Conservation (phyloP, 1,140 invertebrate species). For the Bathynomus jamesi region DNA sequence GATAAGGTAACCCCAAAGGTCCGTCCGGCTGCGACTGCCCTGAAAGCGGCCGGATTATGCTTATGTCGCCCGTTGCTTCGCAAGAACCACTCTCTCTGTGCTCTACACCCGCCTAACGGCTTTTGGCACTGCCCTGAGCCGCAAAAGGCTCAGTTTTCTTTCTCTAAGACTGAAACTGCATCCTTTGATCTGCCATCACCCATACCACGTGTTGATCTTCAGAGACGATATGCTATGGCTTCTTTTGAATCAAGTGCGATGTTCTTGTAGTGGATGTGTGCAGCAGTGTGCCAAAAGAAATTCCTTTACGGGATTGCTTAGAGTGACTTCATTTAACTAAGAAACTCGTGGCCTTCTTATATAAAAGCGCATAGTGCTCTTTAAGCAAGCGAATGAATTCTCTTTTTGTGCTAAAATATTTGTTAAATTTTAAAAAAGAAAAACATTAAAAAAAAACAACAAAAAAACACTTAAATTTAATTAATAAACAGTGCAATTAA, state of each 20-base stretch:
- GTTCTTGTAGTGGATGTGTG: not conserved
- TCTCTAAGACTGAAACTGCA: not conserved
- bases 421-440: not conserved
- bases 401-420: too few species aligned
- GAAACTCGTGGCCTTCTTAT: not conserved
- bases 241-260: too few species aligned
- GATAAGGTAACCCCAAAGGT: slow-evolving; percentile 29
- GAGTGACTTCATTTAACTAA: too few species aligned
- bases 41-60: not conserved
- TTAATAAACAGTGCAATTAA: too few species aligned
- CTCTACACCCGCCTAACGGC: not conserved
- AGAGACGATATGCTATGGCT: too few species aligned
- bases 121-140: not conserved
- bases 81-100: not conserved
- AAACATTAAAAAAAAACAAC: not conserved
- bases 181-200: not conserved
- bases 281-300: too few species aligned
- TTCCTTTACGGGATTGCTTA: too few species aligned
- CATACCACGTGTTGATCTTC: too few species aligned
- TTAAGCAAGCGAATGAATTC: too few species aligned
- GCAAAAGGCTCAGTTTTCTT: not conserved
- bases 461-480: too few species aligned
- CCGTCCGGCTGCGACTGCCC: not conserved
- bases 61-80: not conserved
- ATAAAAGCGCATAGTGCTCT: too few species aligned